Base-by-base conservation (phyloP, 2,113 vertebrate species). In the Cnemophilus loriae region DNA sequence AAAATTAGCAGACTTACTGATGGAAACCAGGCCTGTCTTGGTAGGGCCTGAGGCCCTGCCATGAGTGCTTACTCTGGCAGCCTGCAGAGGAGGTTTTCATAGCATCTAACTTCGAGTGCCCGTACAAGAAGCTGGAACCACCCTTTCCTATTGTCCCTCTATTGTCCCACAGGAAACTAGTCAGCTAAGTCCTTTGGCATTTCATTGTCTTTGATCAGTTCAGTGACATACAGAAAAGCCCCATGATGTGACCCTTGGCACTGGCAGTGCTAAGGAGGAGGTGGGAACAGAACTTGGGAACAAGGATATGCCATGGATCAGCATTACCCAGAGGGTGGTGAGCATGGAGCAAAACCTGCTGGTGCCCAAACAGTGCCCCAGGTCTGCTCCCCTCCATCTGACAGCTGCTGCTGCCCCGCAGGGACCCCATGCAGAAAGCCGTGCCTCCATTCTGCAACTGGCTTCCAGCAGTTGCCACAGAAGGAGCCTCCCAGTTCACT, bases 401-500 rank as follows among this genome's bases (percentile, higher is more conserved):
- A 39, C 2, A 35, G 30, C 33, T 41, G 19, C 60, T 35, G 37
- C 71, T n/a, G 44, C 13, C 3, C 3, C 1, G 0, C 0, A 0
- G 4, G 13, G 28, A 49, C 9, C 28, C 19, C 1, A 0, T 6
- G 11, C 19, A 23, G 49, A 11, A 33, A n/a, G 28, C 13, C 5
- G 13, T 7, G 16, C 20, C 41, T 46, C 33, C 42, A 2, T 44
- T 13, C 11, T 6, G 9, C n/a, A 13, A 4, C 9, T 7, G 50
- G 37, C 63, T 52, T 47, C 46, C 22, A 21, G 3, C 33, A 59
- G 49, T 3, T 3, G 0, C 19, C 16, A 16, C 42, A 11, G 4
- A 32, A 35, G 1, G 2, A 35, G 35, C 16, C 21, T n/a, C 50
- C 19, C 11, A 2, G 53, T 16, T 46, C 4, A 1, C 35, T 3